A percentile compares a stretch with the other conserved stretches of the same genome.
phyloP scores from a whole-genome alignment of 2,797 vertebrate species.

The Neosalanx taihuensis region DNA sequence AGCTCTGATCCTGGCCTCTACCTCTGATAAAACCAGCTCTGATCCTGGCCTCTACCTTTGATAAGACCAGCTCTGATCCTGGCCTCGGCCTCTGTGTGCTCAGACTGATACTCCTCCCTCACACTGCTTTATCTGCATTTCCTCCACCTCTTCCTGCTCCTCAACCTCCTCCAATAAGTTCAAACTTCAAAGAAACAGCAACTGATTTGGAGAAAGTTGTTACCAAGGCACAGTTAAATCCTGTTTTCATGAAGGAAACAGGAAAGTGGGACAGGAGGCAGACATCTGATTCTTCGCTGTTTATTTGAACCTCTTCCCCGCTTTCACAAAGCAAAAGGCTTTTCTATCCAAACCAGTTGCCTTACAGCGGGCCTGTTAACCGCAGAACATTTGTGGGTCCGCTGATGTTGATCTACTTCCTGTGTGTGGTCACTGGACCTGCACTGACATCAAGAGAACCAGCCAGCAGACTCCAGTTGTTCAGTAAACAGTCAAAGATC shows the following conservation, averaged over 20 bases:
- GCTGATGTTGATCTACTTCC: not conserved
- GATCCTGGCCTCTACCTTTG: not conserved
- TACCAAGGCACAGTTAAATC: not conserved
- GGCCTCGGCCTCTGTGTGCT: slow-evolving; percentile 5
- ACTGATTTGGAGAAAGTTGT: slow-evolving; percentile 4
- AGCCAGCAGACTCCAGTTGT: not conserved
- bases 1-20: slow-evolving; percentile 11
- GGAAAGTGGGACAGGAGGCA: not conserved
- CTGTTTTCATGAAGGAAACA: not conserved
- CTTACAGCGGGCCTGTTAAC: not conserved
- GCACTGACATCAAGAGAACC: not conserved
- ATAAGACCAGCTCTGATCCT: slow-evolving; percentile 8
- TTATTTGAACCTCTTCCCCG: not conserved
- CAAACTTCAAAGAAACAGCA: not conserved
- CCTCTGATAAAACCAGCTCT: too few species aligned
- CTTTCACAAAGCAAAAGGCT: not conserved
- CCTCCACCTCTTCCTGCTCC: not conserved
- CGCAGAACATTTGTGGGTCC: not conserved
- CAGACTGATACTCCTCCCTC: slow-evolving; percentile 8
- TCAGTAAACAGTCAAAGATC: not conserved
- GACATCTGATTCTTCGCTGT: not conserved
- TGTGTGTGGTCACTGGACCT: not conserved
- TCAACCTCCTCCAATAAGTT: not conserved
- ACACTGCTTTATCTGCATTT: slow-evolving; percentile 13
- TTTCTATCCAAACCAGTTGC: not conserved